A percentile compares a stretch with the other conserved stretches of the same genome.
These are phyloP conservation scores for Chesias legatella DNA, from an alignment of 2,888 invertebrate species.

Conservation along the genomic window DNA sequence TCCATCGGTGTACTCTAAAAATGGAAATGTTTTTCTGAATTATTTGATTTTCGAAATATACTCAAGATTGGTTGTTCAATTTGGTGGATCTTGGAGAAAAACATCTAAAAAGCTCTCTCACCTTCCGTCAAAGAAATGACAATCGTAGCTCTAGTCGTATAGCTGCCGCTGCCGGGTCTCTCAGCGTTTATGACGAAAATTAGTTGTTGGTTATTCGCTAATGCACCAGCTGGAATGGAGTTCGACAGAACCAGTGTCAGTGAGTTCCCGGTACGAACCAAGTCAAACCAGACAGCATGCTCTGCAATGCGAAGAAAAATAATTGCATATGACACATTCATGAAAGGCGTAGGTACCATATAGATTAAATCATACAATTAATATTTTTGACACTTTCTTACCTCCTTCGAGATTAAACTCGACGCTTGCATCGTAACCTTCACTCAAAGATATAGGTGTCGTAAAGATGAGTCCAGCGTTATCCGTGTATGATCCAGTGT, in stretches of 20 bases:
- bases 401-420: conserved; percentile 37
- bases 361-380: too few relatives aligned
- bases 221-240: conserved; percentile 33
- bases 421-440: conserved; percentile 33
- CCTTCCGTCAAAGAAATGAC: conserved; percentile 29
- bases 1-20: conserved; percentile 14
- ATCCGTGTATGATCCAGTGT: conserved; percentile 32
- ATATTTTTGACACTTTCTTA: conserved; percentile 12
- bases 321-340: too few relatives aligned
- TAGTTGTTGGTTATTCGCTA: conserved; percentile 35
- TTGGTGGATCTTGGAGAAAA: too few relatives aligned
- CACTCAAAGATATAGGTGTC: conserved; percentile 23
- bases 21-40: conserved; percentile 4
- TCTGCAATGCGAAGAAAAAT: too few relatives aligned
- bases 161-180: conserved; percentile 27
- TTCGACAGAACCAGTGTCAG: conserved; percentile 19
- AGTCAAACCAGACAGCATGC: conserved; percentile 19
- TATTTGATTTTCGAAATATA: too few relatives aligned
- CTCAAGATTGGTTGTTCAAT: too few relatives aligned
- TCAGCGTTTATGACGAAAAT: conserved; percentile 32
- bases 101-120: too few relatives aligned
- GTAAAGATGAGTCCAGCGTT: conserved; percentile 22
- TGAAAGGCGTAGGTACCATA: too few relatives aligned
- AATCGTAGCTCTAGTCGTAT: conserved; percentile 29
- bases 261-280: conserved; percentile 21